Base-by-base conservation (phyloP, 1,140 invertebrate species). In the Berghia stephanieae region DNA sequence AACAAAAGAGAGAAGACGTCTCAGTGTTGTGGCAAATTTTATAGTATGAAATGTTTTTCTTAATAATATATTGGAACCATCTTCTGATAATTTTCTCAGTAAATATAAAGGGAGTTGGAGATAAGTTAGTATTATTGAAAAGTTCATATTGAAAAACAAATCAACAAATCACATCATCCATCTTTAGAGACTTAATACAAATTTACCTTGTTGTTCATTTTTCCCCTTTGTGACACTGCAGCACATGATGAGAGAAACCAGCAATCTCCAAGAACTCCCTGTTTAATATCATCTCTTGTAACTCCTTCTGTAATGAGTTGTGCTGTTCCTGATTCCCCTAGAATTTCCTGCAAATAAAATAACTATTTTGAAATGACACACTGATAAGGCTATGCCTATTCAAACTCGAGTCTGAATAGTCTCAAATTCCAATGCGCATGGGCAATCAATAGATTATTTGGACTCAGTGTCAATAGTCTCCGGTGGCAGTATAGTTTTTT, bases 161-260 rank as follows among this genome's bases (percentile, higher is more conserved):
- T n/a, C n/a, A n/a, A n/a, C n/a, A n/a, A n/a, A n/a, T n/a, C n/a
- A n/a, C n/a, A n/a, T n/a, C 21, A 66, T 66, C 34, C n/a, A 13
- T 52, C n/a, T 52, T 13, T 52, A 24, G 46, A 24, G 46, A 52
- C n/a, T n/a, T n/a, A n/a, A n/a, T n/a, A 63, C 8, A 34, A 31
- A 24, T 42, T 36, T 75, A 91, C 90, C 83, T 87, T 90, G 76
- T 87, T 85, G 80, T 91, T 89, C 16, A 90, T 87, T 36, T 86
- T 85, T 46, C 86, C 82, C 72, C 86, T 82, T 78, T 88, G 87
- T 34, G 91, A 89, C 0, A 91, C 87, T 46, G 91, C 90, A 36
- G 90, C 89, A 85, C 90, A 91, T 6, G 90, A 87, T 6, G 90
- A 91, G 18, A 91, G 83, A 78, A 89, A 90, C 91, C 91, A 91